phyloP scores from a whole-genome alignment of 2,113 vertebrate species.

The Egretta garzetta region DNA sequence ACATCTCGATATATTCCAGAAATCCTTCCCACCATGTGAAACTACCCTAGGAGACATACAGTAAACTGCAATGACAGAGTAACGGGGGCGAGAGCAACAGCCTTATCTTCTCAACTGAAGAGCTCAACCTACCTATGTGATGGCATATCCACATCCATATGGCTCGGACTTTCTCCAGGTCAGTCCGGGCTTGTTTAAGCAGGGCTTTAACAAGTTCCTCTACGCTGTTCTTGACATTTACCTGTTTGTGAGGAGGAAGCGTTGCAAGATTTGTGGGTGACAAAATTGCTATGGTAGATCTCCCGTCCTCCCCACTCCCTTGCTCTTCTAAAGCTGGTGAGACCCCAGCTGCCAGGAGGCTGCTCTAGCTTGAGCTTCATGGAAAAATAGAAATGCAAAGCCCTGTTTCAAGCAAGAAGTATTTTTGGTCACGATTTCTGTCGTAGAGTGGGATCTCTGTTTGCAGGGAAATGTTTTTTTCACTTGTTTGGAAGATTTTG shows the following conservation, averaged over 20 bases:
- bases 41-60: fast-evolving
- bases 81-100: neutral
- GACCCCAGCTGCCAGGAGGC: neutral
- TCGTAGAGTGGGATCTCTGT: neutral
- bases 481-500: neutral
- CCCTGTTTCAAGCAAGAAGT: neutral
- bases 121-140: slow-evolving; percentile 78
- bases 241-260: slow-evolving; percentile 50
- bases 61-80: neutral
- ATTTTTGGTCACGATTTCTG: neutral
- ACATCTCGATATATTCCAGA: neutral
- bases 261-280: neutral
- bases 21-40: neutral
- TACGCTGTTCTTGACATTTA: slow-evolving; percentile 64
- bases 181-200: slow-evolving; percentile 74
- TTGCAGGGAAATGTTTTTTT: neutral
- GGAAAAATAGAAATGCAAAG: neutral
- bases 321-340: neutral
- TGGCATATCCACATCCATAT: slow-evolving; percentile 87
- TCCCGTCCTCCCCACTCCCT: neutral
- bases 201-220: slow-evolving; percentile 77
- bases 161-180: slow-evolving; percentile 80
- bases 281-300: neutral
- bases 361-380: neutral
- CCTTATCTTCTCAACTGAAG: neutral